Conservation (phyloP, 1,140 invertebrate species). For the Galleria mellonella region DNA sequence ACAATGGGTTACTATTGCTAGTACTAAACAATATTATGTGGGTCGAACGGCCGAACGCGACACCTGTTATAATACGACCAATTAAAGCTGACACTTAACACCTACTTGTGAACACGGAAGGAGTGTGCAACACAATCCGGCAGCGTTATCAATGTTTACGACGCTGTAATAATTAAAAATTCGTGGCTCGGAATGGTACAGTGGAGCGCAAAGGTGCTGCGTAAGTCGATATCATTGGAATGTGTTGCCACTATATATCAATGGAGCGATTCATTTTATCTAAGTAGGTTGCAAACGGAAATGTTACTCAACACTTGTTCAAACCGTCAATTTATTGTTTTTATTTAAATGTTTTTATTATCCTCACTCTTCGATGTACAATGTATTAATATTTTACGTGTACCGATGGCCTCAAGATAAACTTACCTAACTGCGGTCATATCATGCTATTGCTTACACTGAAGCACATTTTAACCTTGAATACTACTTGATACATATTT, state of each 20-base stretch:
- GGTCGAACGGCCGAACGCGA: constrained; percentile 33
- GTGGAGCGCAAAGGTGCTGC: constrained; percentile 16
- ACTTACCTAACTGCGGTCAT: too few relatives aligned
- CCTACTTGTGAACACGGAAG: constrained; percentile 17
- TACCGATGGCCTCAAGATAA: too few relatives aligned
- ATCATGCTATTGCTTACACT: too few relatives aligned
- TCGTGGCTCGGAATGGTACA: constrained; percentile 6
- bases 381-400: too few relatives aligned
- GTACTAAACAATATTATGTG: constrained; percentile 43
- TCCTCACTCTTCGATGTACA: too few relatives aligned
- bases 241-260: constrained; percentile 14
- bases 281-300: constrained; percentile 35
- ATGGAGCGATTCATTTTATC: constrained; percentile 14
- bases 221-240: constrained; percentile 32
- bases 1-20: constrained; percentile 27
- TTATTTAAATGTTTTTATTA: too few relatives aligned
- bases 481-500: too few relatives aligned
- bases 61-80: constrained; percentile 37
- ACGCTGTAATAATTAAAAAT: constrained; percentile 24
- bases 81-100: constrained; percentile 36
- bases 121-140: constrained; percentile 17
- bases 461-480: too few relatives aligned
- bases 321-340: background rate
- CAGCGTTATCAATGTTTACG: constrained; percentile 11
- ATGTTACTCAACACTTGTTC: constrained; percentile 31